Conservation (phyloP, 2,113 vertebrate species). For the Pteropus alecto region DNA sequence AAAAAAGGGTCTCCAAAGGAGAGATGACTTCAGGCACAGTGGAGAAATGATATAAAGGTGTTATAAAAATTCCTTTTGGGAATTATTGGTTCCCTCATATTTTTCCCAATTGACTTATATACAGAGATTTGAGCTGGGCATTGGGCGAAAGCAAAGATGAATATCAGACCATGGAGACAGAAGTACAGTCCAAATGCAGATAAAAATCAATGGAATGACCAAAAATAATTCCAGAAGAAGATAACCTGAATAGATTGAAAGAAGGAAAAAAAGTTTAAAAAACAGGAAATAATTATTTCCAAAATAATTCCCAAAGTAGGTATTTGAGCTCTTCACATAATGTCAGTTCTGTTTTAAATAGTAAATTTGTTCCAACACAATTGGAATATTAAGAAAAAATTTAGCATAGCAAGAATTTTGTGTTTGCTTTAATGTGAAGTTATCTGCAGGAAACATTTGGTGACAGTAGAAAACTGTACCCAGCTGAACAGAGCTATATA, state of each 20-base stretch:
- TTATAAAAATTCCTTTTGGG: slow-evolving; percentile 13
- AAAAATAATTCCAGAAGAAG: neutral
- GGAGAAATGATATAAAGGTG: neutral
- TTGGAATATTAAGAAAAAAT: neutral
- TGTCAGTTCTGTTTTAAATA: neutral
- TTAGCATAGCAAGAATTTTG: neutral
- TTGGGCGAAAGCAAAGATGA: neutral
- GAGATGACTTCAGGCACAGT: neutral
- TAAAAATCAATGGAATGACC: slow-evolving; percentile 45
- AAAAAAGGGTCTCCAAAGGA: neutral
- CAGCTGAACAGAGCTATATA: neutral
- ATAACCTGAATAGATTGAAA: neutral
- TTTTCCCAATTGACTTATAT: slow-evolving; percentile 21
- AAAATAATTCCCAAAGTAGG: neutral
- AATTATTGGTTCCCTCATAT: neutral
- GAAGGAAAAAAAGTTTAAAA: neutral
- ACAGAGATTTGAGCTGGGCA: slow-evolving; percentile 11
- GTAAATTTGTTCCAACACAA: neutral
- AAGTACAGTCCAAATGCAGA: neutral
- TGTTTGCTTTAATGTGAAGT: neutral
- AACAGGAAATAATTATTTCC: neutral
- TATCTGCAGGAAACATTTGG: neutral
- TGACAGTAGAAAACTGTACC: neutral
- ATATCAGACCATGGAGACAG: neutral
- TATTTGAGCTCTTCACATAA: neutral